Conservation (phyloP, 2,113 vertebrate species). For the Carassius carassius region DNA sequence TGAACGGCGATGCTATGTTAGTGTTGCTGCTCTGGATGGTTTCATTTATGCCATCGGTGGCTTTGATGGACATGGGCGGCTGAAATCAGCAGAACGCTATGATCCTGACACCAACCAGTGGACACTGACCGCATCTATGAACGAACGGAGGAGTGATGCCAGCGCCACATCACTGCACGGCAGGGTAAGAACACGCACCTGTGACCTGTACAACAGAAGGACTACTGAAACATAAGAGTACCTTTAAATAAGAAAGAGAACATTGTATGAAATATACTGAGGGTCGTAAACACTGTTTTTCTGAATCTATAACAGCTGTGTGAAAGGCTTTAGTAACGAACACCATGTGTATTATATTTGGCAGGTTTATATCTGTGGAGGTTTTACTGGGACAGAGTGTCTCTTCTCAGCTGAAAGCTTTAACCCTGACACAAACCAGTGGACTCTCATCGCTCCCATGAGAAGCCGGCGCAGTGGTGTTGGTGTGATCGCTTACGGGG, state of each 20-base stretch:
- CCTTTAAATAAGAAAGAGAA: not conserved
- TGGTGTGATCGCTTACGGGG: conserved; percentile 76
- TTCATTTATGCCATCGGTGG: conserved; percentile 85
- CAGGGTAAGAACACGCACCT: conserved; percentile 70
- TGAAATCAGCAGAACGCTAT: conserved; percentile 78
- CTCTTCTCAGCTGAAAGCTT: conserved; percentile 82
- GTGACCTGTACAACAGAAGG: not conserved
- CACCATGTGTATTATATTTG: not conserved
- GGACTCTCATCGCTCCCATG: conserved; percentile 81
- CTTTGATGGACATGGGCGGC: conserved; percentile 76
- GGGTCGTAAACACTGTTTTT: not conserved
- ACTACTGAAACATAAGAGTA: not conserved
- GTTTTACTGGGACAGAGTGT: conserved; percentile 79
- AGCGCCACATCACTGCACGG: conserved; percentile 76
- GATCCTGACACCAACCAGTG: conserved; percentile 83
- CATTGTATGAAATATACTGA: not conserved
- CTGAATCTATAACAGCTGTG: not conserved
- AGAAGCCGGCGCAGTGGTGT: conserved; percentile 78
- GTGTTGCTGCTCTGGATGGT: conserved; percentile 73
- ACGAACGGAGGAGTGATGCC: conserved; percentile 77
- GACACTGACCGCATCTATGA: conserved; percentile 80
- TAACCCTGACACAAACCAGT: conserved; percentile 71
- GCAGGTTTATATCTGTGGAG: conserved; percentile 90
- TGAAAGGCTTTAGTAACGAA: not conserved
- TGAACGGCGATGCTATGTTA: conserved; percentile 80